Evolutionary conservation across 2,797 vertebrate species (phyloP), one percentile per base, ranked within the genome.

Genomic region (Xenops minutus): DNA sequence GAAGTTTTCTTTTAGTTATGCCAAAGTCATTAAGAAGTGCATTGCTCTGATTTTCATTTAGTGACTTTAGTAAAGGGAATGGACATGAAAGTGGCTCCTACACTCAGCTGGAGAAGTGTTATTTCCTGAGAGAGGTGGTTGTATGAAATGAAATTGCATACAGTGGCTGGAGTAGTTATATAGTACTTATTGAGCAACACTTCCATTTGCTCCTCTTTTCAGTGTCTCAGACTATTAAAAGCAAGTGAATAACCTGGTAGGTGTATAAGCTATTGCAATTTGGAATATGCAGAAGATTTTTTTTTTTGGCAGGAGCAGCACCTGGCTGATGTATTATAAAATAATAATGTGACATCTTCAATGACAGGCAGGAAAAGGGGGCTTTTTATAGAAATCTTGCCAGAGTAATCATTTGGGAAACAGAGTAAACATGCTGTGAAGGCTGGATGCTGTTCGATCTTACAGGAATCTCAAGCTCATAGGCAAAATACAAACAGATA

Each of bases 21-120:
- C 78, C 85, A 90, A 94, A 95, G 80, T 77, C 82, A 94, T 87
- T 89, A 91, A 83, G 85, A 96, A 94, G 80, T 68, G 43, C 87
- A 94, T 86, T 2, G 0, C 75, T 95, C 93, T 95, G 85, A 81
- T 96, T 96, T 96, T 88, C 52, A 37, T 85, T 34, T 39, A 64
- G 88, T 82, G 74, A 30, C 92, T 94, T 95, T 81, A 76, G 78
- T 80, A 93, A 59, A 82, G 83, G 72, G 88, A 88, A 72, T 51
- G 84, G 93, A 74, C 19, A 1, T 92, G 85, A 64, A 94, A 97
- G 93, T 94, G 83, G 26, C 66, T 96, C 78, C 92, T 94, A 80
- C 79, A 51, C 86, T 91, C 92, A 93, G 90, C 96, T 93, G 93
- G 93, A 92, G 89, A 52, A 80, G 44, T 68, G 51, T 93, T 91